A percentile compares a stretch with the other conserved stretches of the same genome.
These are phyloP conservation scores for Sialis lutaria DNA, from an alignment of 2,888 invertebrate genomes.

Conservation along the genomic window DNA sequence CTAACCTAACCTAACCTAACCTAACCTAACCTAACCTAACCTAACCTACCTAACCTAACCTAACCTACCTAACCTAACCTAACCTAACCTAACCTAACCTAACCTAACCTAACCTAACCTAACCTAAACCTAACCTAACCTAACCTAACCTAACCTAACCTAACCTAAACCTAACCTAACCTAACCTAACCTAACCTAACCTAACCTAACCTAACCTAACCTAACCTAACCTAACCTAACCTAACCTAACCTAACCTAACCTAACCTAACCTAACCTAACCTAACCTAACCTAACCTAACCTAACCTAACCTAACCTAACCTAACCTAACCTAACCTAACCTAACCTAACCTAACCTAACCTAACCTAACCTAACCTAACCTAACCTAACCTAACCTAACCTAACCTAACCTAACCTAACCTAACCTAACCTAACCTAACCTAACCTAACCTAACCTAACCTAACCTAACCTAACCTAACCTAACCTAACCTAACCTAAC, in stretches of 20 bases:
- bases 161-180: slow-evolving; percentile 6
- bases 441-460: slow-evolving; percentile 9
- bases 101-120: slow-evolving; percentile 11
- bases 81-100: slow-evolving; percentile 10
- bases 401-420: slow-evolving; percentile 6
- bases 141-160: too few species aligned
- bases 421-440: slow-evolving; percentile 7
- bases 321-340: slow-evolving; percentile 8
- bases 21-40: slow-evolving; percentile 9
- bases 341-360: slow-evolving; percentile 7
- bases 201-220: slow-evolving; percentile 9
- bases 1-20: slow-evolving; percentile 8
- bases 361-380: slow-evolving; percentile 8
- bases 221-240: slow-evolving; percentile 9
- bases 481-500: slow-evolving; percentile 9
- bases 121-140: too few species aligned
- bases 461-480: slow-evolving; percentile 10
- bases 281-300: slow-evolving; percentile 5
- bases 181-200: slow-evolving; percentile 9
- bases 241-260: slow-evolving; percentile 9
- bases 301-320: slow-evolving; percentile 7
- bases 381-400: slow-evolving; percentile 7
- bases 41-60: slow-evolving; percentile 6
- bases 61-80: slow-evolving; percentile 9
- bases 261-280: slow-evolving; percentile 6